These are phyloP conservation scores for Mus pahari DNA, from an alignment of 2,113 vertebrate genomes.

Conservation along the genomic window DNA sequence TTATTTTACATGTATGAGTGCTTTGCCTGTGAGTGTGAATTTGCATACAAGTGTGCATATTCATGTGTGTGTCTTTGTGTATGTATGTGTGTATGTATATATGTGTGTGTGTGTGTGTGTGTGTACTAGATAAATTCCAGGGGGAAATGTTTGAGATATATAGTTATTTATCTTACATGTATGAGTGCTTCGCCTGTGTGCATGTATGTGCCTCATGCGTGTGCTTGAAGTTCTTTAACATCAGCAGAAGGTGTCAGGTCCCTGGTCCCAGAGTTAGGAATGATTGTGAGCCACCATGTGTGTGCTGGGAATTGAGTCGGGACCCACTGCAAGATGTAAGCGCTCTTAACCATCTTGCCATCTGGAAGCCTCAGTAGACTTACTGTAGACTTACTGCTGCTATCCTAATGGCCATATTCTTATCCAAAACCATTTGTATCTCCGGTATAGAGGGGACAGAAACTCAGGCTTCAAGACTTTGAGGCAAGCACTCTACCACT, in stretches of 20 bases:
- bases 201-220: neutral
- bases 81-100: too few species aligned
- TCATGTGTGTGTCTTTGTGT: too few species aligned
- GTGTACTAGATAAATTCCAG: neutral
- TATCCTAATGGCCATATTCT: neutral
- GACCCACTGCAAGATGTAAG: neutral
- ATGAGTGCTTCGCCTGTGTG: neutral
- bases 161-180: neutral
- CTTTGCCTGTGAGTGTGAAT: neutral
- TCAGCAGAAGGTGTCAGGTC: neutral
- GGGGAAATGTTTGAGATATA: neutral
- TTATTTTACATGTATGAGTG: neutral
- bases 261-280: neutral
- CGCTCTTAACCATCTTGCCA: neutral
- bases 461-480: neutral
- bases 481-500: neutral
- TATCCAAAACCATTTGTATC: neutral
- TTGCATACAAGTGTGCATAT: too few species aligned
- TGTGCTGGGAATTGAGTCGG: neutral
- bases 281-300: neutral
- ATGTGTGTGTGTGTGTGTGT: neutral
- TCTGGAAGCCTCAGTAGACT: neutral
- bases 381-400: neutral
- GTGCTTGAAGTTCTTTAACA: neutral
- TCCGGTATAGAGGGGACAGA: too few species aligned